Percentiles rank a stretch among this genome's conserved stretches.
Conservation (phyloP, 2,113 vertebrate species). For the Phainopepla nitens region DNA sequence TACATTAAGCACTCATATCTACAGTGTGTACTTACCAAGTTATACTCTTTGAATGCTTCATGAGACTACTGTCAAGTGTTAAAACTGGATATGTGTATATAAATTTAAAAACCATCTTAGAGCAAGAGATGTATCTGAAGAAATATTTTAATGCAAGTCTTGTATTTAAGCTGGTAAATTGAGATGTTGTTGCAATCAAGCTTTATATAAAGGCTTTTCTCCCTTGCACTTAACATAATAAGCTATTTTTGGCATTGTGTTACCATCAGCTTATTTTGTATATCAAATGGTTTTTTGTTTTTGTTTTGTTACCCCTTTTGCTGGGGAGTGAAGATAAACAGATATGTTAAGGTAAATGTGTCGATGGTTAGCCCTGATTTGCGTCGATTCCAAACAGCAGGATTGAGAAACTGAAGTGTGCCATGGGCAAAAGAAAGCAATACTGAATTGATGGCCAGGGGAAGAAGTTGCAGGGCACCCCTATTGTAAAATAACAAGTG, state of each 20-base stretch:
- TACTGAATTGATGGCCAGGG: neutral
- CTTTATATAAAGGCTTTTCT: constrained; percentile 87
- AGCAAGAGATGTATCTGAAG: constrained; percentile 74
- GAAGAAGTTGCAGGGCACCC: neutral
- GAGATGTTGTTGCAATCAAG: constrained; percentile 78
- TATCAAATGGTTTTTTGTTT: constrained; percentile 48
- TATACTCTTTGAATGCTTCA: constrained; percentile 61
- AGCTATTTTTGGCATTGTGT: constrained; percentile 83
- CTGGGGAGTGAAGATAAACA: constrained; percentile 69
- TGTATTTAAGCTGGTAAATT: constrained; percentile 86
- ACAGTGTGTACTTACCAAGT: constrained; percentile 74
- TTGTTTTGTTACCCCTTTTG: constrained; percentile 64
- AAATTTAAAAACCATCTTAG: constrained; percentile 65
- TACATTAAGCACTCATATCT: constrained; percentile 53
- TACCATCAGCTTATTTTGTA: constrained; percentile 82
- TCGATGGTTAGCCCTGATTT: neutral
- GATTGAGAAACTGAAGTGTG: neutral
- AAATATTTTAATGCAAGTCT: constrained; percentile 87
- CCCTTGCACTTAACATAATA: constrained; percentile 88
- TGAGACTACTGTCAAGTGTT: constrained; percentile 77
- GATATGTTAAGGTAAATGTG: neutral
- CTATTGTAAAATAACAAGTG: accelerated
- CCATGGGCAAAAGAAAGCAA: accelerated
- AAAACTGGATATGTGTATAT: constrained; percentile 85
- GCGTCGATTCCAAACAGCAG: neutral